Evolutionary conservation across 2,797 vertebrate genomes (phyloP).

Genomic region (Arnoldichthys spilopterus): DNA sequence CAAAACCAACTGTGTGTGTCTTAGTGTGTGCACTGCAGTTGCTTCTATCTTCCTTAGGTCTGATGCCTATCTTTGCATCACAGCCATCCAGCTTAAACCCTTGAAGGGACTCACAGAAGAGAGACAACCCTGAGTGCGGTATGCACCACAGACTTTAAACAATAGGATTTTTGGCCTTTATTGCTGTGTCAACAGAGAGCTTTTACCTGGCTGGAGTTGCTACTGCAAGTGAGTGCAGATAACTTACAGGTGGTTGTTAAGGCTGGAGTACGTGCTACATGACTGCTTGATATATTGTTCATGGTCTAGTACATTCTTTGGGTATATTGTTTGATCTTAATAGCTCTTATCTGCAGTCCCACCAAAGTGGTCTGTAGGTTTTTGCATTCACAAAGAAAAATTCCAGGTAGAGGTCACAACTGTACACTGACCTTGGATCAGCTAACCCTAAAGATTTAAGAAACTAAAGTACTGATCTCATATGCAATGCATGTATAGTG

Average conservation of each 20-base stretch:
- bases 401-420: too few species aligned
- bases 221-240: slow-evolving; percentile 8
- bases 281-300: slow-evolving; percentile 34
- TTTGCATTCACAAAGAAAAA: not conserved
- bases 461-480: not conserved
- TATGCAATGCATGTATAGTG: too few species aligned
- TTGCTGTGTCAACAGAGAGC: slow-evolving; percentile 33
- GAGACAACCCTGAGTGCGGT: slow-evolving; percentile 21
- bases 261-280: slow-evolving; percentile 22
- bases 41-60: slow-evolving; percentile 22
- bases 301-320: slow-evolving; percentile 23
- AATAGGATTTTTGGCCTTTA: slow-evolving; percentile 51
- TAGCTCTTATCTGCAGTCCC: slow-evolving; percentile 30
- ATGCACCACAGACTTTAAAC: slow-evolving; percentile 29
- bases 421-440: not conserved
- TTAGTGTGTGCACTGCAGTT: not conserved
- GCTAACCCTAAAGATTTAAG: not conserved
- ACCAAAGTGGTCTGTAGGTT: slow-evolving; percentile 3
- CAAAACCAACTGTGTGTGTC: slow-evolving; percentile 13
- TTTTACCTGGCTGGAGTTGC: slow-evolving; percentile 23
- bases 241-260: not conserved
- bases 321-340: slow-evolving; percentile 18
- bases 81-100: slow-evolving; percentile 25
- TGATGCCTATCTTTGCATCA: slow-evolving; percentile 56
- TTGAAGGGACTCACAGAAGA: slow-evolving; percentile 8